These are phyloP conservation scores for Cheilosia pagana DNA, from an alignment of 2,888 invertebrate species.

Conservation along the genomic window DNA sequence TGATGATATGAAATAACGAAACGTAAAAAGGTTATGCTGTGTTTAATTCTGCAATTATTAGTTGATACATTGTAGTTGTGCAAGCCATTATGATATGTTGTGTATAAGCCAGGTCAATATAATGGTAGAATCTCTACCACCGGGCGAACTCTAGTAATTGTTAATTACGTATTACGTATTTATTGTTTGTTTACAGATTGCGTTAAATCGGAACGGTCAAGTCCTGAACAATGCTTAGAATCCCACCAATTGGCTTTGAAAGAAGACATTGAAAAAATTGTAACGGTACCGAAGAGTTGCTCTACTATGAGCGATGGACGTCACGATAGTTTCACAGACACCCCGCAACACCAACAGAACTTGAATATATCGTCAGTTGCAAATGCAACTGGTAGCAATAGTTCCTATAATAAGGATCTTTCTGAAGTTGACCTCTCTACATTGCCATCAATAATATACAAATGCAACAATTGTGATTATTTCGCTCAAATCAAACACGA, in stretches of 20 bases:
- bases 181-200: conserved; percentile 45
- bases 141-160: too few species aligned
- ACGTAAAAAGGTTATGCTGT: too few species aligned
- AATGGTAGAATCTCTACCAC: too few species aligned
- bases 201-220: conserved; percentile 78
- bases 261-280: conserved; percentile 49
- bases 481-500: conserved; percentile 81
- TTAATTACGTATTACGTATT: neutral
- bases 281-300: conserved; percentile 23
- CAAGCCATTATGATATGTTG: too few species aligned
- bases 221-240: conserved; percentile 80
- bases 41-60: too few species aligned
- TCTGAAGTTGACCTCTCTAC: conserved; percentile 56
- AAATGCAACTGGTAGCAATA: conserved; percentile 80
- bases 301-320: conserved; percentile 14
- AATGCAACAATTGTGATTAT: conserved; percentile 83
- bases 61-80: too few species aligned
- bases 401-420: conserved; percentile 81
- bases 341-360: conserved; percentile 46
- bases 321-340: conserved; percentile 38
- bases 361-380: conserved; percentile 27
- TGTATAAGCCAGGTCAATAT: too few species aligned
- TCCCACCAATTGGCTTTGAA: conserved; percentile 49
- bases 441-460: conserved; percentile 79
- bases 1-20: too few species aligned